Percentiles rank a stretch among this genome's conserved stretches.
phyloP scores from a whole-genome alignment of 2,113 vertebrate genomes.

The Cinclus mexicanus region DNA sequence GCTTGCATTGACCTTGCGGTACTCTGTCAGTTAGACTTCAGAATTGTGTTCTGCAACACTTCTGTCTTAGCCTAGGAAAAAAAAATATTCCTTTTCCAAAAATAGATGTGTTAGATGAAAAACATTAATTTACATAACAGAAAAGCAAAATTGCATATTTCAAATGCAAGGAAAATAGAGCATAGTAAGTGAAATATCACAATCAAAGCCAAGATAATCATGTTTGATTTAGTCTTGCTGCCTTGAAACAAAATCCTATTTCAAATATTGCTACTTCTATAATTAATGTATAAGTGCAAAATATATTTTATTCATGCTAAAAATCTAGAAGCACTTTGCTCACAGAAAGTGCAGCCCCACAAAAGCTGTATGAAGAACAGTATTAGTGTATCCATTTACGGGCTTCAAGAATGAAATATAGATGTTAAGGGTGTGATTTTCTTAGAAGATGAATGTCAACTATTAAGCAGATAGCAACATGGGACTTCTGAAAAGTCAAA shows the following conservation, averaged over 20 bases:
- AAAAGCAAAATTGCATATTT: conserved; percentile 45
- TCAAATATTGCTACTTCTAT: conserved; percentile 56
- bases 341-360: not conserved
- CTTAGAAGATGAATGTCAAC: not conserved
- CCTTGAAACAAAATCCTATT: conserved; percentile 36
- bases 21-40: conserved; percentile 4
- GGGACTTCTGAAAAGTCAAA: not conserved
- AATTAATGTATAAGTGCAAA: conserved; percentile 51
- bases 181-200: conserved; percentile 45
- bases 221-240: conserved; percentile 56
- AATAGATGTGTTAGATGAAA: conserved; percentile 50
- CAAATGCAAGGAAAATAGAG: conserved; percentile 29
- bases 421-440: not conserved
- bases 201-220: conserved; percentile 55
- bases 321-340: conserved; percentile 31
- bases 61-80: not conserved
- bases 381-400: not conserved
- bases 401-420: not conserved
- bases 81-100: conserved; percentile 23
- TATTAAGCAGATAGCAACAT: not conserved
- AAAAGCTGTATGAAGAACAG: not conserved
- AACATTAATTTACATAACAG: conserved; percentile 54
- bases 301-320: conserved; percentile 51
- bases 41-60: not conserved
- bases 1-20: not conserved